Base-by-base conservation (phyloP, 2,797 vertebrate species). In the Argya squamiceps region DNA sequence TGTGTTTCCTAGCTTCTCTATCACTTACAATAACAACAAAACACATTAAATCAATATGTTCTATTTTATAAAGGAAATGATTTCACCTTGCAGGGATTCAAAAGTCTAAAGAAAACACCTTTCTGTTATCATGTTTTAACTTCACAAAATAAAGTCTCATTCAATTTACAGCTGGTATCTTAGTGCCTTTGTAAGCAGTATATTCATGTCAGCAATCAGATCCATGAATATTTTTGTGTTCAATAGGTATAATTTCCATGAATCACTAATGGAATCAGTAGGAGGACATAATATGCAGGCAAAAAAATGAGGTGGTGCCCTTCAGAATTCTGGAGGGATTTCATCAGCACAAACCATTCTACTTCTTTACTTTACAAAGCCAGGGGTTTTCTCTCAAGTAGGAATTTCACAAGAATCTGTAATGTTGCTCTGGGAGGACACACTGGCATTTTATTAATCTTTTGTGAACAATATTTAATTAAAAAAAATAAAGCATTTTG, bases 251-350 rank as follows among this genome's bases (percentile, higher is more conserved):
- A 81, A 95, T 92, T 95, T 93, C 58, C 71, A 88, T 91, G 79
- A 95, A 93, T 92, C 86, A 78, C 82, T 95, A 94, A 93, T 73
- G 37, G 84, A 92, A 91, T 87, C 70, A 91, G 90, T 88, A 84
- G 89, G 90, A 93, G 41, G 52, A 94, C 34, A 56, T 82, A 87
- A 91, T 89, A 84, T 6, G 16, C 77, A 86, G 67, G 78, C 60
- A 77, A 88, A 94, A 93, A 97, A 90, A 67, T 47, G 46, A 93
- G 79, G 68, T 83, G 84, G 50, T 92, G 73, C 70, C 87, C 86
- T 92, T 97, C 70, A 87, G 87, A 88, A 90, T 84, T 68, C 84
- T 71, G 49, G 34, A 88, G 68, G 69, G 74, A 92, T 88, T 95
- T 92, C 58, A 84, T 55, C 59, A 88, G 60, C 58, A 84, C 34